Conservation (phyloP, 2,797 vertebrate genomes). For the Loriculus beryllinus region DNA sequence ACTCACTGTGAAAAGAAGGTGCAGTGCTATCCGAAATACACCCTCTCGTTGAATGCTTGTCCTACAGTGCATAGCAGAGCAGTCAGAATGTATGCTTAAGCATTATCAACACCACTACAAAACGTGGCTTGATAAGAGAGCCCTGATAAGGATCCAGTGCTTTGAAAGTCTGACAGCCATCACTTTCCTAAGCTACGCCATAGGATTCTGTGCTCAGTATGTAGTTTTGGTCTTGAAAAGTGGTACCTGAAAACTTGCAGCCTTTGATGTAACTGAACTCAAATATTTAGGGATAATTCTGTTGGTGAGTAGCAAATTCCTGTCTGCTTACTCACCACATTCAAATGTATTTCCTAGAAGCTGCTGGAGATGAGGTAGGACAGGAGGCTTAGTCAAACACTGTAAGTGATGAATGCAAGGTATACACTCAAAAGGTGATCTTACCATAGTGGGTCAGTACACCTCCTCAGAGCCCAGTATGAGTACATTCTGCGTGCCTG, state of each 20-base stretch:
- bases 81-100: not conserved
- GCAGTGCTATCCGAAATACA: not conserved
- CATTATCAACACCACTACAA: rapidly evolving
- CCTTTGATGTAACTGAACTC: not conserved
- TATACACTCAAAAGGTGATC: not conserved
- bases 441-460: not conserved
- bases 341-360: not conserved
- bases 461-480: rapidly evolving
- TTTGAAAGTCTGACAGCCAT: not conserved
- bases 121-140: not conserved
- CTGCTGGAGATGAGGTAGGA: not conserved
- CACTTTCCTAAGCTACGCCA: not conserved
- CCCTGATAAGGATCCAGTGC: not conserved
- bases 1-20: not conserved
- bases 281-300: not conserved
- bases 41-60: not conserved
- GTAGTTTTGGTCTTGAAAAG: not conserved
- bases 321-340: not conserved
- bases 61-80: not conserved
- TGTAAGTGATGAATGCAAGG: not conserved
- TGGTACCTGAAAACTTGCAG: not conserved
- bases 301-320: not conserved
- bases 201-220: not conserved
- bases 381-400: not conserved
- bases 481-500: not conserved